Evolutionary conservation across 2,797 vertebrate species (phyloP).

Genomic region (Botia almorhae): DNA sequence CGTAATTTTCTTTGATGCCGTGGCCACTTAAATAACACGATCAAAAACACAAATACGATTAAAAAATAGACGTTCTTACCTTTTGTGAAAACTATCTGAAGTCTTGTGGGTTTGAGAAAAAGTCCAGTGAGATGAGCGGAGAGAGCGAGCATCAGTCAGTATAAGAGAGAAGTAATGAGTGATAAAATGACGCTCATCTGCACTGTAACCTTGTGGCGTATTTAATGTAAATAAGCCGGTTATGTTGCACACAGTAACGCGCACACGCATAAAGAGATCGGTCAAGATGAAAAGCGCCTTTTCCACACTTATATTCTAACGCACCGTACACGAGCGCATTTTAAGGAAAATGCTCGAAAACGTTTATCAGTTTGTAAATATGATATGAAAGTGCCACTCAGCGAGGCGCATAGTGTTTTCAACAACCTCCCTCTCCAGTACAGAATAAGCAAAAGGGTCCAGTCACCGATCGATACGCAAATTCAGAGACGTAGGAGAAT

Average conservation of each 20-base stretch:
- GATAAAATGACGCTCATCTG: slow-evolving; percentile 98
- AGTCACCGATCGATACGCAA: slow-evolving; percentile 52
- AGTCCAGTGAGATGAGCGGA: slow-evolving; percentile 88
- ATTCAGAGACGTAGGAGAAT: slow-evolving; percentile 66
- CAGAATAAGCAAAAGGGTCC: slow-evolving; percentile 54
- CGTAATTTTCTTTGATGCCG: slow-evolving; percentile 81
- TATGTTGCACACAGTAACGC: slow-evolving; percentile 92
- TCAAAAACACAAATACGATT: slow-evolving; percentile 45
- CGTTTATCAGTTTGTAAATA: slow-evolving; percentile 92
- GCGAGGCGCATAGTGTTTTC: slow-evolving; percentile 87
- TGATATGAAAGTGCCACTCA: slow-evolving; percentile 91
- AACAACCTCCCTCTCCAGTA: slow-evolving; percentile 85
- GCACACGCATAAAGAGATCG: slow-evolving; percentile 80
- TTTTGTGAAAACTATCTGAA: slow-evolving; percentile 86
- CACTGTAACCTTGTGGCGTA: slow-evolving; percentile 99
- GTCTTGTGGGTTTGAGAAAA: slow-evolving; percentile 82
- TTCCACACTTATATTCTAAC: slow-evolving; percentile 86
- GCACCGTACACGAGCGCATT: slow-evolving; percentile 84
- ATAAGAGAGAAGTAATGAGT: slow-evolving; percentile 96
- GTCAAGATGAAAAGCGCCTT: slow-evolving; percentile 86
- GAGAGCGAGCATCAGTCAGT: slow-evolving; percentile 88
- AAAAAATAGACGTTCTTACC: slow-evolving; percentile 84
- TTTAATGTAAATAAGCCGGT: slow-evolving; percentile 99
- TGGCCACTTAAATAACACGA: slow-evolving; percentile 66
- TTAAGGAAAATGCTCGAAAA: slow-evolving; percentile 78